Percentiles rank a stretch among this genome's conserved stretches.
Conservation (phyloP, 2,113 vertebrate genomes). For the Onychostoma macrolepis region DNA sequence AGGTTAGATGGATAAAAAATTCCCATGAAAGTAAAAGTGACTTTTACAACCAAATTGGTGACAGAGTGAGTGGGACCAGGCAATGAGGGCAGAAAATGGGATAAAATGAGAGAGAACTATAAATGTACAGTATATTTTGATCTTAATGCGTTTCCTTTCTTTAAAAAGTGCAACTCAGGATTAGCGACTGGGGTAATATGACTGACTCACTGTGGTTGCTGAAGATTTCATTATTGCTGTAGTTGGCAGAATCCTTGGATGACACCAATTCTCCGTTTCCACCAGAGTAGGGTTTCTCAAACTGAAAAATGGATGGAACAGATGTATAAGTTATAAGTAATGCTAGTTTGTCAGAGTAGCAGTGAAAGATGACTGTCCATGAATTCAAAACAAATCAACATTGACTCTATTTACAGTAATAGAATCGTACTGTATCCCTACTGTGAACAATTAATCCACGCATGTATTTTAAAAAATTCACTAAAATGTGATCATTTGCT, state of each 20-base stretch:
- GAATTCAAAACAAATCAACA: not conserved
- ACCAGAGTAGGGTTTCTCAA: slow-evolving; percentile 64
- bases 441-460: not conserved
- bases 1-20: slow-evolving; percentile 4
- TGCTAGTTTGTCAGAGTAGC: not conserved
- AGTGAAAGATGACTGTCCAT: not conserved
- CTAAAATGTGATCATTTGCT: not conserved
- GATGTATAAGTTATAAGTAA: slow-evolving; percentile 8
- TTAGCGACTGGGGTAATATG: slow-evolving; percentile 7
- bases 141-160: not conserved
- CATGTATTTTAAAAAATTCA: not conserved
- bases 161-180: slow-evolving; percentile 18
- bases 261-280: slow-evolving; percentile 51
- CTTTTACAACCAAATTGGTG: not conserved
- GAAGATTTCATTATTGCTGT: slow-evolving; percentile 69
- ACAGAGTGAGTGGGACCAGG: slow-evolving; percentile 1
- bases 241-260: slow-evolving; percentile 64
- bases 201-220: slow-evolving; percentile 67
- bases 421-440: not conserved
- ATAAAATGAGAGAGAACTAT: slow-evolving; percentile 16
- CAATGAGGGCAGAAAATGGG: slow-evolving; percentile 3
- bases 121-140: slow-evolving; percentile 17
- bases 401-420: not conserved
- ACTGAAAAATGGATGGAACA: slow-evolving; percentile 43
- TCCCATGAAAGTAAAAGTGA: slow-evolving; percentile 1